Evolutionary conservation across 2,797 vertebrate genomes (phyloP), one percentile per base, ranked within the genome.

Genomic region (Phrynocephalus guinanensis): DNA sequence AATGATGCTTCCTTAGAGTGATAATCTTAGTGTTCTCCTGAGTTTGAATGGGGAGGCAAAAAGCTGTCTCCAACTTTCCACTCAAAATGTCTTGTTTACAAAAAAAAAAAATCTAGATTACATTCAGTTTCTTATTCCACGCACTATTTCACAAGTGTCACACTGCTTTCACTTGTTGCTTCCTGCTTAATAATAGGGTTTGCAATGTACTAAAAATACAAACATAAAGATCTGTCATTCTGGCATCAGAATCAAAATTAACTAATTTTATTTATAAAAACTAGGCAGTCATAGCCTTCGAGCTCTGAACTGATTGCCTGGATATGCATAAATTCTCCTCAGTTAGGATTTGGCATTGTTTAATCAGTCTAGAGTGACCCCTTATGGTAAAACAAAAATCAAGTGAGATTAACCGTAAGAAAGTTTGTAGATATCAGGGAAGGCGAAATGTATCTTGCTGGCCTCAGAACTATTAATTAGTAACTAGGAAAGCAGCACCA

Each of bases 401-500:
- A 89, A 73, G 80, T 91, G 90, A 90, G 89, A 95, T 85, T 92
- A 95, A 85, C 88, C 91, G 95, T 87, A 94, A 92, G 94, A 94
- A 96, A 96, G 92, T 92, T 92, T 94, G 88, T 84, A 95, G 94
- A 91, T 92, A 94, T 92, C 92, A 95, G 86, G 93, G 92, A 79
- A 77, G 93, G 87, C 93, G 96, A 95, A 95, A 95, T 92, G 90
- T 93, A 91, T 95, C 93, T 94, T 95, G 78, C 91, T 93, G 90
- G 94, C 93, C 94, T 96, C 95, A 92, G 94, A 95, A 96, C 94
- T 96, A 95, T 96, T 97, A 97, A 97, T 97, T 97, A 97, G 94
- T 93, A 96, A 93, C 93, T 91, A 94, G 95, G 89, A 96, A 95
- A 95, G 92, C 95, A 94, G 89, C 93, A 95, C 91, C 93, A 94